Evolutionary conservation across 1,140 invertebrate genomes (phyloP), one percentile per base, ranked within the genome.

Genomic region (Pollicipes pollicipes): DNA sequence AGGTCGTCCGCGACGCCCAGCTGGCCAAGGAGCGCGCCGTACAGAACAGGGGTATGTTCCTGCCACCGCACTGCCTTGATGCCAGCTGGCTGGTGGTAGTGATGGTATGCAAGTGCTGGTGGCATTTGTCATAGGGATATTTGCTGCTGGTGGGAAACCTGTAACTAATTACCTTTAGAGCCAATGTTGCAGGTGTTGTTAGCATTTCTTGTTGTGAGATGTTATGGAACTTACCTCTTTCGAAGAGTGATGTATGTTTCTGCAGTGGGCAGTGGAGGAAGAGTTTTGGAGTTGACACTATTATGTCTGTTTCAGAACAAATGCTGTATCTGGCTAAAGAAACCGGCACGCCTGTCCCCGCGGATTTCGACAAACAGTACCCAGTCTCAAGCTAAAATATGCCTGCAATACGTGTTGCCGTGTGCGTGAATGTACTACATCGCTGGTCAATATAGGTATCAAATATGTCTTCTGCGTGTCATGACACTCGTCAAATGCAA

Each of bases 241-340:
- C n/a, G n/a, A n/a, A n/a, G n/a, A n/a, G n/a, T n/a, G n/a, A n/a
- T n/a, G n/a, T n/a, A n/a, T n/a, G n/a, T n/a, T n/a, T n/a, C n/a
- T n/a, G n/a, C n/a, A n/a, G n/a, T n/a, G n/a, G n/a, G n/a, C n/a
- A n/a, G n/a, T n/a, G n/a, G n/a, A n/a, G n/a, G n/a, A n/a, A n/a
- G n/a, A n/a, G n/a, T n/a, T n/a, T n/a, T n/a, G n/a, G n/a, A n/a
- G n/a, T n/a, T n/a, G n/a, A n/a, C n/a, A n/a, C n/a, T n/a, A 64
- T 29, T 74, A 70, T 68, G 72, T 71, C 70, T 58, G 74, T 75
- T 76, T 17, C 75, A 78, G 78, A 76, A 66, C 76, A 79, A 72
- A 69, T 79, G 72, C 64, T 79, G 32, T 77, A 79, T 69, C 72
- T 79, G 35, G 78, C 78, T 0, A 75, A 78, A 45, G 77, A 77